Percentiles rank a stretch among this genome's conserved stretches.
phyloP scores from a whole-genome alignment of 1,140 invertebrate species.

The Bombus waltoni region DNA sequence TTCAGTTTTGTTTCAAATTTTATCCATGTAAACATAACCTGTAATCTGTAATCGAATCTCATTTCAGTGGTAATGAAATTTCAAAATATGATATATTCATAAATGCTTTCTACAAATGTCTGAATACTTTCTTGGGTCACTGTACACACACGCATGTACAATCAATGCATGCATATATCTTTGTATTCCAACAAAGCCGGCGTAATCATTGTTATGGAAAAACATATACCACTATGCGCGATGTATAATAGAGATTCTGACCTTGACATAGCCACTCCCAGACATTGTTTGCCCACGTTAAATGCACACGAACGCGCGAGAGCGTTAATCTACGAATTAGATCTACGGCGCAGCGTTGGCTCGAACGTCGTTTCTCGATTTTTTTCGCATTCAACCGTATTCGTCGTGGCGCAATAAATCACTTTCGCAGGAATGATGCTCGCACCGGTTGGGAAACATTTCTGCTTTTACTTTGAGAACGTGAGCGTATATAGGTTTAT shows the following conservation, averaged over 20 bases:
- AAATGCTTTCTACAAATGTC: not conserved
- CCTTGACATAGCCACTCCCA: conserved; percentile 76
- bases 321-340: conserved; percentile 26
- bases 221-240: conserved; percentile 49
- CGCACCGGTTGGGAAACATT: not conserved
- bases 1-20: too few species aligned
- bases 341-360: not conserved
- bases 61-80: not conserved
- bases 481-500: not conserved
- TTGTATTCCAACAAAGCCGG: not conserved
- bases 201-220: conserved; percentile 54
- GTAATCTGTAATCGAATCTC: too few species aligned
- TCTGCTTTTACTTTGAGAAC: conserved; percentile 9
- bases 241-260: conserved; percentile 56
- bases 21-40: too few species aligned
- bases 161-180: not conserved
- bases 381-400: not conserved
- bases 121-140: not conserved
- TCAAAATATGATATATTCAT: not conserved
- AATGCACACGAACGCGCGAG: not conserved
- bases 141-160: not conserved
- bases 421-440: conserved; percentile 8
- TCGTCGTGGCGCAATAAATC: not conserved
- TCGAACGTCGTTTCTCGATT: not conserved
- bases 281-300: conserved; percentile 50